Conservation (phyloP, 37 sponge, comb jelly and placozoan species). For the Ianthella basta region DNA sequence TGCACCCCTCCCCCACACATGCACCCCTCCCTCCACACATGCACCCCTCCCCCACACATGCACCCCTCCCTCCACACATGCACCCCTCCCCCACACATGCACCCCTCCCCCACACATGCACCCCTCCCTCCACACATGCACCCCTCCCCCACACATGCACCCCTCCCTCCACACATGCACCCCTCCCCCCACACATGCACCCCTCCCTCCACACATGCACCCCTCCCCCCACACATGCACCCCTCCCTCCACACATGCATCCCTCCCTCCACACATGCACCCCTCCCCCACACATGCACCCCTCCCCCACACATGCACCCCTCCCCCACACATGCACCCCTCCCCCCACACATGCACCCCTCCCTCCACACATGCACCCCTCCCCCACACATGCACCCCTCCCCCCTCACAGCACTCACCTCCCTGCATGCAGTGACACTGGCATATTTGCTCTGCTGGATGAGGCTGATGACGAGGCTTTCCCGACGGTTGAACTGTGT, state of each 20-base stretch:
- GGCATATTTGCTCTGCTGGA: not conserved
- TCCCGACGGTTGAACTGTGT: not conserved
- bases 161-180: not conserved
- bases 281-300: too few relatives aligned
- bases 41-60: too few relatives aligned
- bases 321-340: not conserved
- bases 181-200: not conserved
- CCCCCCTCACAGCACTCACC: too few relatives aligned
- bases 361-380: not conserved
- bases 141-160: too few relatives aligned
- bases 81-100: too few relatives aligned
- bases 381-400: constrained; percentile 12
- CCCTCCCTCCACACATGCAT: not conserved
- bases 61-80: too few relatives aligned
- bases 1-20: too few relatives aligned
- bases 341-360: not conserved
- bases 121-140: not conserved
- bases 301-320: not conserved
- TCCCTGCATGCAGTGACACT: not conserved
- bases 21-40: too few relatives aligned
- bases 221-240: not conserved
- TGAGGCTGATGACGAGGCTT: not conserved
- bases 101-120: too few relatives aligned
- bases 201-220: not conserved
- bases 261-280: too few relatives aligned